Conservation (phyloP, 1,140 invertebrate genomes). For the Eupeodes corollae region DNA sequence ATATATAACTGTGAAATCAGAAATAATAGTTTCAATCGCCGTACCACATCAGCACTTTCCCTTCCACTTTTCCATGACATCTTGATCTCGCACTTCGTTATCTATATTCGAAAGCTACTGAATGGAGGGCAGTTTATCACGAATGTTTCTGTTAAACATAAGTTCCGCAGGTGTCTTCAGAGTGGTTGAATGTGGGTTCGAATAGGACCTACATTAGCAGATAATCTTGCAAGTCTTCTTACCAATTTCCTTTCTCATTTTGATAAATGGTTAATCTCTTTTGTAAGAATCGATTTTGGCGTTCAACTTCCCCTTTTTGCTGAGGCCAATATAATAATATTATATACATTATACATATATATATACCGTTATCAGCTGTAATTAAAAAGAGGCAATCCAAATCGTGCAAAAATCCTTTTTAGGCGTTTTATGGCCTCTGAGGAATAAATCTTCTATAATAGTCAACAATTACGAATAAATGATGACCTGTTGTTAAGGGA, state of each 20-base stretch:
- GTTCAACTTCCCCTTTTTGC: slow-evolving; percentile 23
- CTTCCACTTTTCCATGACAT: background rate
- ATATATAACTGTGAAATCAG: too few species aligned
- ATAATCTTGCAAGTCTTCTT: slow-evolving; percentile 17
- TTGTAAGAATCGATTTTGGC: slow-evolving; percentile 18
- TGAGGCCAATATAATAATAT: slow-evolving; percentile 16
- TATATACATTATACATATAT: slow-evolving; percentile 7
- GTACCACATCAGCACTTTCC: too few species aligned
- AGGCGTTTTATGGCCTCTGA: background rate
- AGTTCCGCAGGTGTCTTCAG: background rate
- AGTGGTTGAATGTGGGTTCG: slow-evolving; percentile 14
- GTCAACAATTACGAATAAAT: slow-evolving; percentile 18
- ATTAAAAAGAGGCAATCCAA: slow-evolving; percentile 10
- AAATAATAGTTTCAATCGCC: too few species aligned
- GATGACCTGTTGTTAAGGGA: slow-evolving; percentile 16
- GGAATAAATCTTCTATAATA: too few species aligned
- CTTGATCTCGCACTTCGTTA: background rate
- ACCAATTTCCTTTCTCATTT: slow-evolving; percentile 10
- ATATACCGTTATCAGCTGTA: slow-evolving; percentile 12
- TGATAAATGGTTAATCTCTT: slow-evolving; percentile 24
- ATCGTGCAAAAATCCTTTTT: too few species aligned
- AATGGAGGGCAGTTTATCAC: background rate
- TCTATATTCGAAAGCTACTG: background rate
- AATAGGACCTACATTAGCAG: slow-evolving; percentile 25
- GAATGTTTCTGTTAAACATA: background rate